A percentile compares a stretch with the other conserved stretches of the same genome.
These are phyloP conservation scores for Sinohyriopsis cumingii DNA, from an alignment of 2,888 invertebrate species.

Conservation along the genomic window DNA sequence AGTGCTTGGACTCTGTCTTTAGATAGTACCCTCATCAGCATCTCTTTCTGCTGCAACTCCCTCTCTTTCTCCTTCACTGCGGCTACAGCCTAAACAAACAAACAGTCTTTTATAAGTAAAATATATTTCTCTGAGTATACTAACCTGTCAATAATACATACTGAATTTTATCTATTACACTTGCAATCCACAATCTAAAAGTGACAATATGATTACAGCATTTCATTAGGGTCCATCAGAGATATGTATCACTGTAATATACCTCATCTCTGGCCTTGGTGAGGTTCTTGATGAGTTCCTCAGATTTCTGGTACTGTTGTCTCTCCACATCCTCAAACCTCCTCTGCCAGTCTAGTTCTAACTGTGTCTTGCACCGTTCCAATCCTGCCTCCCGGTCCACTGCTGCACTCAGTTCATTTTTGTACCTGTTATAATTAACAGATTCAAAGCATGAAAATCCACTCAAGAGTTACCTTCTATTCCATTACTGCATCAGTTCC, in stretches of 20 bases:
- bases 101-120: not conserved
- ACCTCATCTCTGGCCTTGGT: slow-evolving; percentile 66
- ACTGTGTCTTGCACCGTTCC: slow-evolving; percentile 63
- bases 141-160: not conserved
- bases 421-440: slow-evolving; percentile 54
- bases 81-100: slow-evolving; percentile 57
- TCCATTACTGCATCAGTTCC: not conserved
- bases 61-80: slow-evolving; percentile 57
- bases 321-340: slow-evolving; percentile 64
- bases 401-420: slow-evolving; percentile 59
- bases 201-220: too few species aligned
- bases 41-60: slow-evolving; percentile 57
- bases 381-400: slow-evolving; percentile 61
- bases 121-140: not conserved
- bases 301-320: slow-evolving; percentile 64
- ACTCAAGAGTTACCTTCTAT: not conserved
- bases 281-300: slow-evolving; percentile 64
- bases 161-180: not conserved
- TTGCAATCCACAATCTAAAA: not conserved
- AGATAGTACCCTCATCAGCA: slow-evolving; percentile 52
- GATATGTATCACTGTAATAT: not conserved
- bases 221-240: too few species aligned
- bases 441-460: not conserved
- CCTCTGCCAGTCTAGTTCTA: slow-evolving; percentile 70
- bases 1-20: slow-evolving; percentile 60